A percentile compares a stretch with the other conserved stretches of the same genome.
These are phyloP conservation scores for Todiramphus saurophagus DNA, from an alignment of 2,113 vertebrate species.

Conservation along the genomic window DNA sequence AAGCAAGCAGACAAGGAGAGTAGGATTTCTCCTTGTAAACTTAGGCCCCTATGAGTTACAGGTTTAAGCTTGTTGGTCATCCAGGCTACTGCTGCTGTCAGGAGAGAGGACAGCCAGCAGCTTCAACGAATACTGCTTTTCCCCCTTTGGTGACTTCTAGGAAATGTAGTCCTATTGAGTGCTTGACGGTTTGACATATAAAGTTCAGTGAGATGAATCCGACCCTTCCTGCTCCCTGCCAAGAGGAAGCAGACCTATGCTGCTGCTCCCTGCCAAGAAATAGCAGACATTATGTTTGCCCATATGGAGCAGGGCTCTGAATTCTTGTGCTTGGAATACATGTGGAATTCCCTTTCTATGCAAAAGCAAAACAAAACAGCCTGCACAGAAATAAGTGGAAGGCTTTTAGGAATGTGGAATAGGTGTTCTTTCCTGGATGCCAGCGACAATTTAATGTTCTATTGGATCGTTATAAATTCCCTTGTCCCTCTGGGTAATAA, in stretches of 20 bases:
- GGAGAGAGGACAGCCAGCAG: neutral
- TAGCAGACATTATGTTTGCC: neutral
- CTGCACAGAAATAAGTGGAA: neutral
- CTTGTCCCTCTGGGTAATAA: neutral
- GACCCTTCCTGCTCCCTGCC: neutral
- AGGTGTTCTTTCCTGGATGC: neutral
- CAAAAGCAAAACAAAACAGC: conserved; percentile 24
- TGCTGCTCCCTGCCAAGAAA: conserved; percentile 28
- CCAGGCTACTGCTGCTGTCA: neutral
- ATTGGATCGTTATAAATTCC: neutral
- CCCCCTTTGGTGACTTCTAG: conserved; percentile 7
- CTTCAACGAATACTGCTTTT: neutral
- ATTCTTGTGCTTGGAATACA: conserved; percentile 3
- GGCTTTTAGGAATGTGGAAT: neutral
- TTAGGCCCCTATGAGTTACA: neutral
- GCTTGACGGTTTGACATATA: neutral
- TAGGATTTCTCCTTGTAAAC: neutral
- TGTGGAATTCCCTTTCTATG: conserved; percentile 38
- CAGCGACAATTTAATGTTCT: neutral
- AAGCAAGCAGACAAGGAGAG: neutral
- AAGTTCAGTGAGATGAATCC: conserved; percentile 19
- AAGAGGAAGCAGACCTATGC: conserved; percentile 35
- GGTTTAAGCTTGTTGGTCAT: neutral
- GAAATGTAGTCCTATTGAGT: neutral
- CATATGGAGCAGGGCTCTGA: neutral